Base-by-base conservation (phyloP, 2,113 vertebrate species). In the Egretta garzetta region DNA sequence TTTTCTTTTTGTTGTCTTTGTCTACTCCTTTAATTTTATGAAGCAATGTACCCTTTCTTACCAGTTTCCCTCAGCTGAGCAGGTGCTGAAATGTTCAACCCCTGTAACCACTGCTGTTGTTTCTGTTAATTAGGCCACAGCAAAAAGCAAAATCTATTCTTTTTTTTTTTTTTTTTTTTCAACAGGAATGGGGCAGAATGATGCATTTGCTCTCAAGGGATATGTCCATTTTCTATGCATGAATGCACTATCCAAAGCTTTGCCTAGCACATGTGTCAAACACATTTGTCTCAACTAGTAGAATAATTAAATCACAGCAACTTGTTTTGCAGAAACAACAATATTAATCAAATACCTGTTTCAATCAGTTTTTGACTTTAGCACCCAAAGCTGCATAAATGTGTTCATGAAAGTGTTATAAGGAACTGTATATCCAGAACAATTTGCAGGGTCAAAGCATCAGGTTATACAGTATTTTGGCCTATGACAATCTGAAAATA, bases 191-290 rank as follows among this genome's bases (percentile, higher is more conserved):
- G 20, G n/a, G 12, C 30, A 72, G 73, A 93, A 84, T 49, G 43
- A 81, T 93, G 21, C 19, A 59, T 80, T 79, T 80, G 12, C 67
- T 91, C 93, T 87, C 93, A 90, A 89, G 85, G 73, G 81, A 73
- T 49, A n/a, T 90, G 74, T 73, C 62, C 66, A 73, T 71, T 90
- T 88, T 87, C 49, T 76, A 37, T 80, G 74, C 81, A 80, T 70
- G 74, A 94, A 52, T 49, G 35, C 62, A 66, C 66, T 91, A 87
- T 49, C 45, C 28, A 96, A 95, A 95, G 27, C 58, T 94, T 93
- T 94, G 53, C n/a, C 53, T 88, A 91, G 52, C 62, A 82, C 56
- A 32, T 35, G 10, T 74, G 76, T 82, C 93, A 70, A 70, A 80
- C 58, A 76, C 45, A 70, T 94, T 96, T 93, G 39, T 94, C 66